Evolutionary conservation across 2,797 vertebrate genomes (phyloP), one percentile per base, ranked within the genome.

Genomic region (Philypnodon macrostomus): DNA sequence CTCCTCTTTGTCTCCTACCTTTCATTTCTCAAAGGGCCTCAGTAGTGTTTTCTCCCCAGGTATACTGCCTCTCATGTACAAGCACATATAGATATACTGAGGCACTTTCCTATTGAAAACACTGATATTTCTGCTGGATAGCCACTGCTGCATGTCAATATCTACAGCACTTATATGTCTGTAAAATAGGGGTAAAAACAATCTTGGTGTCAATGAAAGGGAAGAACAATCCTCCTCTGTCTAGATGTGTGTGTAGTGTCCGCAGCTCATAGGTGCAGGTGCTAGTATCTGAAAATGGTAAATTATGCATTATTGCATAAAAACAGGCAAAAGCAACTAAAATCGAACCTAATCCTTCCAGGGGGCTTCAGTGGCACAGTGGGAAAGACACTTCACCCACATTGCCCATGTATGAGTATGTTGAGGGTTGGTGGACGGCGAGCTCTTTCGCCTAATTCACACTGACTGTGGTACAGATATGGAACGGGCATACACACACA

Each of bases 1-100:
- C 52, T 68, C 67, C 64, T 57, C 78, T 85, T 85, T 85, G 82
- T 86, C 76, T 83, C 65, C 67, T 34, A 60, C 73, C 78, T 81
- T 84, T 80, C 80, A 83, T 80, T 79, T 73, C 75, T 79, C 77
- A 79, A 77, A 83, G 75, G 76, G 79, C 73, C 75, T 77, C 69
- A 68, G 58, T 62, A 74, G 67, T 76, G 71, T 67, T 75, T 67
- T 63, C 76, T 81, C 80, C 77, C 73, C 70, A 82, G 73, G 77
- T 76, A 70, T 49, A 51, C 45, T 38, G 41, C 57, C 70, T 65
- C 67, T 62, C 46, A 15, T 67, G 60, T 57, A 69, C 65, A 47
- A 51, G 48, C 47, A 77, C 58, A 58, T 70, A 70, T 72, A 47
- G 75, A 58, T 68, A 59, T 34, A 61, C 52, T 40, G 4, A 48